Evolutionary conservation across 2,113 vertebrate species (phyloP).

Genomic region (Mohoua ochrocephala): DNA sequence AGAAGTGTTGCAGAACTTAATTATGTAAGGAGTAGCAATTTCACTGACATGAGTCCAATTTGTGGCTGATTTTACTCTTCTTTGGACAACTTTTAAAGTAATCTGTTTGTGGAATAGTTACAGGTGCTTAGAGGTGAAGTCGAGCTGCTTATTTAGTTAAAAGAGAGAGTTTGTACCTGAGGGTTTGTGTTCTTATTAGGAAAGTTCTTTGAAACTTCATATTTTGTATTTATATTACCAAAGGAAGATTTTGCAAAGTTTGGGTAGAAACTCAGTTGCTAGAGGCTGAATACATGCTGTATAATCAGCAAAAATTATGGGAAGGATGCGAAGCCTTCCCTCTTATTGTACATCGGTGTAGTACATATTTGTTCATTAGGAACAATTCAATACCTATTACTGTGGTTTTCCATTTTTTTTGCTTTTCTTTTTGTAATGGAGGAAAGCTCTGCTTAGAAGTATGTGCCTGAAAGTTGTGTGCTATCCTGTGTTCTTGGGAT

Average conservation of each 20-base stretch:
- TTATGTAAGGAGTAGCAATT: not conserved
- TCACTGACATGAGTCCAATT: not conserved
- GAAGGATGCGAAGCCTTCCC: not conserved
- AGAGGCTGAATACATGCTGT: not conserved
- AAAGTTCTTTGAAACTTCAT: not conserved
- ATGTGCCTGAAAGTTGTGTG: rapidly evolving
- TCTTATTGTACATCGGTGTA: not conserved
- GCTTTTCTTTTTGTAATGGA: not conserved
- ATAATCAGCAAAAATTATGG: not conserved
- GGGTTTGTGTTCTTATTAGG: not conserved
- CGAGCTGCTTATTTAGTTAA: not conserved
- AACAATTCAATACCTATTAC: not conserved
- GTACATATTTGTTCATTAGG: not conserved
- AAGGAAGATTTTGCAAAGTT: not conserved
- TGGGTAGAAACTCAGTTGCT: not conserved
- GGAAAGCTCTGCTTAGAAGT: not conserved
- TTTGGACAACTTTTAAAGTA: not conserved
- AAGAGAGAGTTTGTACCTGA: not conserved
- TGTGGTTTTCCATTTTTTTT: not conserved
- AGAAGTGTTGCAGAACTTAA: not conserved
- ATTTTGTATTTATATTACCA: not conserved
- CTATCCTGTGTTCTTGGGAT: not conserved
- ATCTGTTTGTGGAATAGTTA: not conserved
- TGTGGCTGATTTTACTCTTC: not conserved
- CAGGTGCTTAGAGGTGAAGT: not conserved